These are phyloP conservation scores for Cosmopolites sordidus DNA, from an alignment of 2,888 invertebrate genomes.

Conservation along the genomic window DNA sequence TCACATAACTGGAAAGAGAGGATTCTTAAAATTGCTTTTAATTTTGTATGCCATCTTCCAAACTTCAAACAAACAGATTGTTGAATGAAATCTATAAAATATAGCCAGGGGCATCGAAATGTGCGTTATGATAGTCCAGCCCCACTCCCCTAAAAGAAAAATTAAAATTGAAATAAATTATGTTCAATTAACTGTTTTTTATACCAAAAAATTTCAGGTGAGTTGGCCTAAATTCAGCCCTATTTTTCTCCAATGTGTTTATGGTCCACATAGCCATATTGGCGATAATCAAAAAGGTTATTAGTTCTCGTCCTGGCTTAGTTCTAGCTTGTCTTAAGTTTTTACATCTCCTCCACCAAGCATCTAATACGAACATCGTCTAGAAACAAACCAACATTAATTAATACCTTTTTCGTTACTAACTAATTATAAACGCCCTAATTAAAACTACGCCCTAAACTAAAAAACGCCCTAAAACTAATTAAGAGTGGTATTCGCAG, in stretches of 20 bases:
- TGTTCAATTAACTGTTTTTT: background rate
- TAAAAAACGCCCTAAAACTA: too few relatives aligned
- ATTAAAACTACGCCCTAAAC: too few relatives aligned
- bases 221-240: conserved; percentile 87
- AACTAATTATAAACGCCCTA: too few relatives aligned
- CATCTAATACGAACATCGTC: conserved; percentile 80
- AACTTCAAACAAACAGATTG: conserved; percentile 92
- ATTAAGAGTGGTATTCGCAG: too few relatives aligned
- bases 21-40: conserved; percentile 26
- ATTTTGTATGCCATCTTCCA: conserved; percentile 93
- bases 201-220: conserved; percentile 84
- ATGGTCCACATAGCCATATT: conserved; percentile 94
- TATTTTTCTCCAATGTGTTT: conserved; percentile 85
- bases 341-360: conserved; percentile 77
- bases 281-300: conserved; percentile 85
- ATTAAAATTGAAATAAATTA: too few relatives aligned
- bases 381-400: too few relatives aligned
- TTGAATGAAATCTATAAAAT: conserved; percentile 92
- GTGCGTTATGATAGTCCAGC: conserved; percentile 93
- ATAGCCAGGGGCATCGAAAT: conserved; percentile 91
- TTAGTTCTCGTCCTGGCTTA: conserved; percentile 90
- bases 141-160: conserved; percentile 59
- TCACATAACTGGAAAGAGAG: conserved; percentile 24
- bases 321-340: conserved; percentile 76
- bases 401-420: too few relatives aligned